phyloP scores from a whole-genome alignment of 1,140 invertebrate species.

The Drosophila simulans region DNA sequence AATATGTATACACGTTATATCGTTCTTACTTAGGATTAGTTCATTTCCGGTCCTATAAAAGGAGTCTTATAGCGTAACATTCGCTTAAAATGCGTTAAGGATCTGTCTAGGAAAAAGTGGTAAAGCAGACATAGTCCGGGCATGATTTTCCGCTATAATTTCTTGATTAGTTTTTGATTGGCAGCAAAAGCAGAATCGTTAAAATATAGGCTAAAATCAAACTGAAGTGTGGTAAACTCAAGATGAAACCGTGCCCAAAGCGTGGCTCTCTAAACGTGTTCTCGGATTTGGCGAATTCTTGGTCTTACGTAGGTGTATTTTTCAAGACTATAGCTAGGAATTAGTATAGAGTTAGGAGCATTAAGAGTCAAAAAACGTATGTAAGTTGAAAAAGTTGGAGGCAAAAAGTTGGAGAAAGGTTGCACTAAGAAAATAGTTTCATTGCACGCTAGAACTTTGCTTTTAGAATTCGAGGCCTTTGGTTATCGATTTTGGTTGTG shows the following conservation, averaged over 20 bases:
- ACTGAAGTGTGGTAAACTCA: conserved; percentile 34
- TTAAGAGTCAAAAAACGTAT: conserved; percentile 23
- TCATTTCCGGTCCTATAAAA: conserved; percentile 9
- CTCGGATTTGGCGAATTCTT: conserved; percentile 27
- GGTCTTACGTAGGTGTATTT: conserved; percentile 49
- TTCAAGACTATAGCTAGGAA: conserved; percentile 29
- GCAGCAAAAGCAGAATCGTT: conserved; percentile 49
- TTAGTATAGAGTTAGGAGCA: conserved; percentile 10
- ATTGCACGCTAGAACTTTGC: conserved; percentile 71
- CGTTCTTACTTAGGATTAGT: conserved; percentile 36
- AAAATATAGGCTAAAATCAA: conserved; percentile 9
- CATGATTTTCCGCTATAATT: conserved; percentile 31
- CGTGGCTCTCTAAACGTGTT: conserved; percentile 35
- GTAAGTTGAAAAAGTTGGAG: conserved; percentile 41
- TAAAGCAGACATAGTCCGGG: conserved; percentile 27
- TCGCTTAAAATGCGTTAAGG: conserved; percentile 46
- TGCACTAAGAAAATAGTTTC: conserved; percentile 56
- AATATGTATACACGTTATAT: conserved; percentile 14
- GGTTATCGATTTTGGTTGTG: conserved; percentile 3
- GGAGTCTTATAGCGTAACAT: conserved; percentile 32
- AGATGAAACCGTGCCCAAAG: conserved; percentile 71
- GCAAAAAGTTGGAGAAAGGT: conserved; percentile 37
- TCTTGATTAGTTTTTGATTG: conserved; percentile 5
- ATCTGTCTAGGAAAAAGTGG: conserved; percentile 20
- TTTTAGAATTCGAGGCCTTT: conserved; percentile 39